Percentiles rank a stretch among this genome's conserved stretches.
Conservation (phyloP, 2,888 invertebrate species). For the Julus scanicus region DNA sequence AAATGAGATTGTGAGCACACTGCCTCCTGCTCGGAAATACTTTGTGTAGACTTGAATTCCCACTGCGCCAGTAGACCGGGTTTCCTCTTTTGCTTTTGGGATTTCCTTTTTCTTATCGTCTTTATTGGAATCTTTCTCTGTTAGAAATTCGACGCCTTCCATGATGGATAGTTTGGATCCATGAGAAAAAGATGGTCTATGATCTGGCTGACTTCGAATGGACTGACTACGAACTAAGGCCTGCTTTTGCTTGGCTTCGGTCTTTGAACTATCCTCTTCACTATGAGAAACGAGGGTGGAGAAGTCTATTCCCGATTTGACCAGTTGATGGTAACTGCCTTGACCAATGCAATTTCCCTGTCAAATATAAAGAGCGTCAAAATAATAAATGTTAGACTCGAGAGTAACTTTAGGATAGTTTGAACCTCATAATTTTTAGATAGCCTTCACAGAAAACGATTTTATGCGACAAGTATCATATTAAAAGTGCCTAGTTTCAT, state of each 20-base stretch:
- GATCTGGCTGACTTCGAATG: neutral
- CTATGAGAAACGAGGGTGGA: conserved; percentile 50
- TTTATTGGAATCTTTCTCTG: neutral
- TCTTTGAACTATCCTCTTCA: conserved; percentile 53
- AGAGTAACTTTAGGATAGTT: neutral
- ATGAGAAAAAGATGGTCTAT: neutral
- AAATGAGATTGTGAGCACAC: conserved; percentile 70
- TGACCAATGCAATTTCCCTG: conserved; percentile 57
- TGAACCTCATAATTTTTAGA: neutral
- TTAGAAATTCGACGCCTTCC: neutral
- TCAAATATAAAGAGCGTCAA: neutral
- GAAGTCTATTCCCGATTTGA: conserved; percentile 56
- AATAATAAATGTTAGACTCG: no score
- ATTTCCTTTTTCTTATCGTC: conserved; percentile 60
- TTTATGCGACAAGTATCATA: neutral
- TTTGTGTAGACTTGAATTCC: conserved; percentile 74
- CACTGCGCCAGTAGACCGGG: conserved; percentile 74
- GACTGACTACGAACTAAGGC: conserved; percentile 47
- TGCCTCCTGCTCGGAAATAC: conserved; percentile 78
- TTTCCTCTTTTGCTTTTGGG: conserved; percentile 72
- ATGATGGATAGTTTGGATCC: neutral
- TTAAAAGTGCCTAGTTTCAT: neutral
- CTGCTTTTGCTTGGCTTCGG: conserved; percentile 31
- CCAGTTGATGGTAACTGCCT: conserved; percentile 54
- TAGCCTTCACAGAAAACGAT: neutral